Percentiles rank a stretch among this genome's conserved stretches.
These are phyloP conservation scores for Melipona beecheii DNA, from an alignment of 2,888 invertebrate genomes.

Conservation along the genomic window DNA sequence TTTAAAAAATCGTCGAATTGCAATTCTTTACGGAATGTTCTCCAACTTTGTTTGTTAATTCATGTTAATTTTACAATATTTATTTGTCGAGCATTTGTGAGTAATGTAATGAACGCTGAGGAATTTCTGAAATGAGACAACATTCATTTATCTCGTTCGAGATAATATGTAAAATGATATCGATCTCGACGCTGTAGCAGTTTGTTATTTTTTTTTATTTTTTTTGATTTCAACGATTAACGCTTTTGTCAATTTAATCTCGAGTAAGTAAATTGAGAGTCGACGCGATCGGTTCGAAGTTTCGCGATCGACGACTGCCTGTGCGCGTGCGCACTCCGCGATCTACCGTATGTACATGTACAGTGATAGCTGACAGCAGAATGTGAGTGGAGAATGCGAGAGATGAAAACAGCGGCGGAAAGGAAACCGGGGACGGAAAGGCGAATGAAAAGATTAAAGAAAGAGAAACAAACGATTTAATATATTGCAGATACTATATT, in stretches of 20 bases:
- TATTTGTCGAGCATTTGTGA: conserved; percentile 5
- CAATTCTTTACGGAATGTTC: not conserved
- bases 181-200: not conserved
- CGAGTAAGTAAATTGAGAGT: not conserved
- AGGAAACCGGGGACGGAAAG: not conserved
- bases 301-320: not conserved
- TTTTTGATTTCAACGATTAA: not conserved
- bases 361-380: conserved; percentile 50
- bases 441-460: not conserved
- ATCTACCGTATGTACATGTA: conserved; percentile 70
- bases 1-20: not conserved
- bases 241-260: no score
- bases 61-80: not conserved
- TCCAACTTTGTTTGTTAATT: not conserved
- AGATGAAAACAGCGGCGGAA: not conserved
- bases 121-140: no score
- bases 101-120: no score
- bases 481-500: conserved; percentile 77
- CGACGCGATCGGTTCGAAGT: not conserved
- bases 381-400: conserved; percentile 45
- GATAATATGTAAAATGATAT: no score
- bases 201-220: not conserved
- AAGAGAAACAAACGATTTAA: conserved; percentile 75
- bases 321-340: conserved; percentile 41
- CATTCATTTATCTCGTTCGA: no score